A percentile compares a stretch with the other conserved stretches of the same genome.
Conservation (phyloP, 2,113 vertebrate species). For the Dascyllus trimaculatus region DNA sequence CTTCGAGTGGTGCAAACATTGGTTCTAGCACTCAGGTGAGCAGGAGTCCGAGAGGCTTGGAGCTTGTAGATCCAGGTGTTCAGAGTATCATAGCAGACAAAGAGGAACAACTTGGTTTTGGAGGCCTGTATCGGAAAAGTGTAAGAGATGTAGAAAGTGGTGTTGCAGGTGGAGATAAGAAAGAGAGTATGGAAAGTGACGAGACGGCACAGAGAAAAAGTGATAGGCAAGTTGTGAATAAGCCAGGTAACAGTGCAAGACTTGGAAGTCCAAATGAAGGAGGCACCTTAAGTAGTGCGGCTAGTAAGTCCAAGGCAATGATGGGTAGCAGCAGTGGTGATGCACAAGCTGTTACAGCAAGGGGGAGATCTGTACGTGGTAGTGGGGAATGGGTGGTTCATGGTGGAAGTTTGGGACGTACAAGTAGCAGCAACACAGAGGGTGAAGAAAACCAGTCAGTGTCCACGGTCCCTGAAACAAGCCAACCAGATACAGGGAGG, state of each 20-base stretch:
- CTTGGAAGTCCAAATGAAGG: not conserved
- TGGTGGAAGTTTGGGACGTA: not conserved
- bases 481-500: not conserved
- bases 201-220: not conserved
- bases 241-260: not conserved
- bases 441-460: not conserved
- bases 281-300: not conserved
- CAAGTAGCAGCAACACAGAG: not conserved
- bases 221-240: not conserved
- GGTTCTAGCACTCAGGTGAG: not conserved
- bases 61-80: not conserved
- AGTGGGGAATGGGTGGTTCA: constrained; percentile 9
- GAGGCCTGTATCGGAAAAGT: constrained; percentile 9
- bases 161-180: not conserved
- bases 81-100: constrained; percentile 16
- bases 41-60: not conserved
- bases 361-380: not conserved
- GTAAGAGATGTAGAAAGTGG: not conserved
- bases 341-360: not conserved
- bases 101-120: constrained; percentile 22
- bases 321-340: not conserved
- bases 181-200: not conserved
- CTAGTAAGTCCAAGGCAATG: not conserved
- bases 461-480: not conserved
- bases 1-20: not conserved